Conservation (phyloP, 1,140 invertebrate species). For the Pseudomyrmex flavicornis region DNA sequence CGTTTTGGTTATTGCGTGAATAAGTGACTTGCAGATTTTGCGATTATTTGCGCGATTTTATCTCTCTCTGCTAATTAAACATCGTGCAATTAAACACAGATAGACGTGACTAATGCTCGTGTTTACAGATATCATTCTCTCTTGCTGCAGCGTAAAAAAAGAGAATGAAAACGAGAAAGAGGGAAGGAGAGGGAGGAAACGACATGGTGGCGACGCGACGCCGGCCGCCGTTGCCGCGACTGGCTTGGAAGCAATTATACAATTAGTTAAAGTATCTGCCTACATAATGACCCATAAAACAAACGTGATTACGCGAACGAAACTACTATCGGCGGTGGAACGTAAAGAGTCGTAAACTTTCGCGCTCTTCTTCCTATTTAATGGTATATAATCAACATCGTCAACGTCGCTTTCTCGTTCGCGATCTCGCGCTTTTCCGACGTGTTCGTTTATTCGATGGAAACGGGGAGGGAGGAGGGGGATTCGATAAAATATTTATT, state of each 20-base stretch:
- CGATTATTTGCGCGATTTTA: constrained; percentile 43
- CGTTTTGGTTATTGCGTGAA: not conserved
- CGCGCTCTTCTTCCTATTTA: constrained; percentile 37
- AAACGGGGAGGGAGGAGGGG: too few relatives aligned
- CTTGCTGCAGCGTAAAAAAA: constrained; percentile 53
- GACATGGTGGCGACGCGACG: constrained; percentile 77
- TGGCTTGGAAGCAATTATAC: constrained; percentile 83
- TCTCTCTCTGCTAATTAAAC: constrained; percentile 81
- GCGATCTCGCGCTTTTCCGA: too few relatives aligned
- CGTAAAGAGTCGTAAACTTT: constrained; percentile 52
- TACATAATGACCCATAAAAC: constrained; percentile 83
- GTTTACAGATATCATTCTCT: constrained; percentile 54
- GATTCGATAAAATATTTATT: constrained; percentile 55
- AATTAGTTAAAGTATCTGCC: constrained; percentile 85
- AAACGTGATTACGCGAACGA: constrained; percentile 82
- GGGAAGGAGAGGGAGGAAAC: constrained; percentile 52
- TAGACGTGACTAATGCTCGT: constrained; percentile 62
- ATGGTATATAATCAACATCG: not conserved
- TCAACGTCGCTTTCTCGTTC: not conserved
- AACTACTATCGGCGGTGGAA: constrained; percentile 60
- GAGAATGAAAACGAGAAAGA: constrained; percentile 6
- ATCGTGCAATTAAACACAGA: constrained; percentile 78
- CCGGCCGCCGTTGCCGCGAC: constrained; percentile 56
- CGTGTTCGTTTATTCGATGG: too few relatives aligned
- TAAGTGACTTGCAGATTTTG: not conserved